Percentiles rank a stretch among this genome's conserved stretches.
Conservation (phyloP, 2,888 invertebrate species). For the Tenthredo scrophulariae region DNA sequence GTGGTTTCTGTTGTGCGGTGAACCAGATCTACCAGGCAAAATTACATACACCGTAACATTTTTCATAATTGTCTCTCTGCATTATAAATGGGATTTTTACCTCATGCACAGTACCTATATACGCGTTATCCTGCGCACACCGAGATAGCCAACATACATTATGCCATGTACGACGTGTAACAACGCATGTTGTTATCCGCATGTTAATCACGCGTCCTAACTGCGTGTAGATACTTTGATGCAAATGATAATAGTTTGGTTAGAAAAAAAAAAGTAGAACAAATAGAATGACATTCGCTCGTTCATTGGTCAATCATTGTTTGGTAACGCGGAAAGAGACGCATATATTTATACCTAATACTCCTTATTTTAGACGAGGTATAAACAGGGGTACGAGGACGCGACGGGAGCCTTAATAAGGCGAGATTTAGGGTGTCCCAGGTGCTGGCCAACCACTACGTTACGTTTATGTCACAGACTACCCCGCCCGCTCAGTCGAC, state of each 20-base stretch:
- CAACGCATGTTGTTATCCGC: constrained; percentile 9
- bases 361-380: constrained; percentile 30
- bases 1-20: not conserved
- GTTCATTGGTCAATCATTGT: not conserved
- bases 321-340: not conserved
- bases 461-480: constrained; percentile 63
- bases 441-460: constrained; percentile 64
- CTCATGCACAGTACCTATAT: not conserved
- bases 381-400: not conserved
- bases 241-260: not conserved
- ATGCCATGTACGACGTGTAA: not conserved
- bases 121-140: not conserved
- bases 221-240: not conserved
- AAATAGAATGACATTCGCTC: too few relatives aligned
- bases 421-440: constrained; percentile 71
- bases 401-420: constrained; percentile 67
- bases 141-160: not conserved
- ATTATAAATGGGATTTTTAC: constrained; percentile 15
- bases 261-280: too few relatives aligned
- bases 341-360: not conserved
- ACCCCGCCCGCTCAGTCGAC: not conserved
- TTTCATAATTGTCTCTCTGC: constrained; percentile 20
- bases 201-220: not conserved
- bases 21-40: not conserved
- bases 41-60: not conserved